Percentiles rank a stretch among this genome's conserved stretches.
Conservation (phyloP, 2,797 vertebrate species). For the Macropus fuliginosus region DNA sequence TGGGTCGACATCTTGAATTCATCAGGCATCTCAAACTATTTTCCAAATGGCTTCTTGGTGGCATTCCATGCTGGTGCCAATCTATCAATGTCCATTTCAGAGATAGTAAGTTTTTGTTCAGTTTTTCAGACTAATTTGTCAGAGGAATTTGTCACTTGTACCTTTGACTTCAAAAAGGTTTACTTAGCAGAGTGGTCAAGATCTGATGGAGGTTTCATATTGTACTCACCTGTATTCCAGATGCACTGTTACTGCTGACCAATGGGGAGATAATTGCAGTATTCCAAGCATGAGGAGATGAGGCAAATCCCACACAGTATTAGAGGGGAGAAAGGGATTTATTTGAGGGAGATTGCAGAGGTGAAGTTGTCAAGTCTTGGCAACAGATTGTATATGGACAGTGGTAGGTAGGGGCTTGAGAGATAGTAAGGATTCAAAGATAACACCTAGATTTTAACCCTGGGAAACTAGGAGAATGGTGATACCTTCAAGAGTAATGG, state of each 20-base stretch:
- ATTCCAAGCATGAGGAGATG: no score
- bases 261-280: no score
- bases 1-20: background rate
- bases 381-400: no score
- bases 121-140: background rate
- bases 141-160: slow-evolving; percentile 8
- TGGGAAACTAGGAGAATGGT: background rate
- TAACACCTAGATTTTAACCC: background rate
- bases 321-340: no score
- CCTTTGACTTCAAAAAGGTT: background rate
- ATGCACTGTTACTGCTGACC: no score
- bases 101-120: background rate
- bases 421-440: no score
- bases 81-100: background rate
- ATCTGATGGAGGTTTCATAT: background rate
- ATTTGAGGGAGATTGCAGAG: no score
- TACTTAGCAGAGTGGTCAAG: background rate
- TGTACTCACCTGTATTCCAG: no score
- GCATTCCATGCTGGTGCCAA: background rate
- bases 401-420: no score
- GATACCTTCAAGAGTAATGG: background rate
- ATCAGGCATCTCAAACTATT: background rate
- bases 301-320: no score
- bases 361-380: no score
- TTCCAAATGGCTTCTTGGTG: background rate